Percentiles rank a stretch among this genome's conserved stretches.
These are phyloP conservation scores for Stichopus horrens DNA, from an alignment of 53 echinoderm and acorn worm genomes.

Conservation along the genomic window DNA sequence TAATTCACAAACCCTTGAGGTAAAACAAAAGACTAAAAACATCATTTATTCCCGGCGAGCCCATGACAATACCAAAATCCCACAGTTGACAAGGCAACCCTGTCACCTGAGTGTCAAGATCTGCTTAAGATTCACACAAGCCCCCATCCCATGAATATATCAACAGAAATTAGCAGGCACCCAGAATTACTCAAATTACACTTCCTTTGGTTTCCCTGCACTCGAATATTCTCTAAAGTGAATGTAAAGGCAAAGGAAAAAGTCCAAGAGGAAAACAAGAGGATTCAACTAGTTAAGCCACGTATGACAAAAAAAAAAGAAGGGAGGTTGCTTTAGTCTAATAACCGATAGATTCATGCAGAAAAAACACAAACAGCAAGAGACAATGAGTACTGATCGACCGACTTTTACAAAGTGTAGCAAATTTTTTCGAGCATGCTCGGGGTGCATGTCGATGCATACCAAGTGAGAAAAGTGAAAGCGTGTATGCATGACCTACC, in stretches of 20 bases:
- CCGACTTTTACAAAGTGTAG: not conserved
- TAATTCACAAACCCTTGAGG: slow-evolving; percentile 21
- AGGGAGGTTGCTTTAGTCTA: not conserved
- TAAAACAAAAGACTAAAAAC: not conserved
- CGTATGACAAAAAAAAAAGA: too few relatives aligned
- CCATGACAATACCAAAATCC: slow-evolving; percentile 25
- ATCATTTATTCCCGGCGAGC: slow-evolving; percentile 20
- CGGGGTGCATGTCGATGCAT: too few relatives aligned
- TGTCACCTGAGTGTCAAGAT: slow-evolving; percentile 26
- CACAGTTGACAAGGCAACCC: not conserved
- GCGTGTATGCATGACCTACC: too few relatives aligned
- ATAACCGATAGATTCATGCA: not conserved
- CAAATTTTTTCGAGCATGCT: not conserved
- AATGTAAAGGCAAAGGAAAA: too few relatives aligned
- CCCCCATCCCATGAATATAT: slow-evolving; percentile 46
- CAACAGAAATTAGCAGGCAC: slow-evolving; percentile 17
- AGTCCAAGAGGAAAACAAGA: too few relatives aligned
- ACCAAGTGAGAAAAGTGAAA: too few relatives aligned
- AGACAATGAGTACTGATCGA: not conserved
- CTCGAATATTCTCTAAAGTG: too few relatives aligned
- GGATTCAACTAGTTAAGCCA: too few relatives aligned
- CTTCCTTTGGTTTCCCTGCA: not conserved
- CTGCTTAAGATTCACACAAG: slow-evolving; percentile 28
- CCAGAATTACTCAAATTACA: slow-evolving; percentile 2
- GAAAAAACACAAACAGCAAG: not conserved